phyloP scores from a whole-genome alignment of 2,113 vertebrate species.

The Oncorhynchus keta region DNA sequence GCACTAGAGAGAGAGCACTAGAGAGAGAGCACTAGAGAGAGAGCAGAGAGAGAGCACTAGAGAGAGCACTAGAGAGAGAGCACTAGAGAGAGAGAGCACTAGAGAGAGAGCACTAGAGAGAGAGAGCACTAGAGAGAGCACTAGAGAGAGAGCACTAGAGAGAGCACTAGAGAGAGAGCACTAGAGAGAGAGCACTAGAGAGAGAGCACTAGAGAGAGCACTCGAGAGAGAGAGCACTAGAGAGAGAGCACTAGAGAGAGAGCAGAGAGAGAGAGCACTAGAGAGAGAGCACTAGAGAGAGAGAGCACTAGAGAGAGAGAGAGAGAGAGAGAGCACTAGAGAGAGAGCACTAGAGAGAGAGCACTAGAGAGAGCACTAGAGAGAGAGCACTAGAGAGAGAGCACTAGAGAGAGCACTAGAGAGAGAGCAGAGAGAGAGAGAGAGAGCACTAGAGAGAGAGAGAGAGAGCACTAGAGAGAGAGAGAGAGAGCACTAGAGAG shows the following conservation, averaged over 20 bases:
- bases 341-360: constrained; percentile 46
- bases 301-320: not conserved
- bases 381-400: too few species aligned
- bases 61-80: constrained; percentile 46
- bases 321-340: constrained; percentile 32
- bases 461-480: constrained; percentile 51
- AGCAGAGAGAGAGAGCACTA: constrained; percentile 46
- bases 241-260: constrained; percentile 41
- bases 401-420: too few species aligned
- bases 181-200: constrained; percentile 24
- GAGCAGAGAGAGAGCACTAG: constrained; percentile 45
- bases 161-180: constrained; percentile 54
- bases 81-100: constrained; percentile 44
- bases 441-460: not conserved
- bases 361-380: constrained; percentile 49
- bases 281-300: constrained; percentile 41
- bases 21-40: constrained; percentile 5
- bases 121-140: constrained; percentile 4
- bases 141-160: constrained; percentile 48
- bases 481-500: too few species aligned
- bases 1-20: too few species aligned
- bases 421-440: constrained; percentile 42
- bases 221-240: constrained; percentile 21
- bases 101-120: constrained; percentile 10
- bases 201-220: not conserved